Evolutionary conservation across 2,888 invertebrate genomes (phyloP).

Genomic region (Slavum lentiscoides): DNA sequence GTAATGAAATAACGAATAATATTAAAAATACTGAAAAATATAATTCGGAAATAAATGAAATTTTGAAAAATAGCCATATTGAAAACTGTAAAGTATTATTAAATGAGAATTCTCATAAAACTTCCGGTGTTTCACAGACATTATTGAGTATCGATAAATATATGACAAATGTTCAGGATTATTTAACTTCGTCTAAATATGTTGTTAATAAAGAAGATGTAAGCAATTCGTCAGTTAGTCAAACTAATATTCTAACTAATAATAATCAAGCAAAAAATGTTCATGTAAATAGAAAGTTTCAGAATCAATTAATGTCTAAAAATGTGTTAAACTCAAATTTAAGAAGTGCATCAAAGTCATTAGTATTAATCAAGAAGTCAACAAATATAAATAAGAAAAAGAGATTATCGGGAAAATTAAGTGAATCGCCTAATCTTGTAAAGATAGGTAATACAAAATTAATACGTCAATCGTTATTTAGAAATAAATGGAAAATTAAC

Average conservation of each 20-base stretch:
- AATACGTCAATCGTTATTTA: constrained; percentile 37
- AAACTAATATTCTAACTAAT: constrained; percentile 2
- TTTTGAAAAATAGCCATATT: constrained; percentile 24
- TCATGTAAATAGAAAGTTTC: constrained; percentile 49
- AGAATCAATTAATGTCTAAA: constrained; percentile 24
- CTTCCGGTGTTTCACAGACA: constrained; percentile 14
- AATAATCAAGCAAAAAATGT: constrained; percentile 35
- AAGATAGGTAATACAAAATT: constrained; percentile 45
- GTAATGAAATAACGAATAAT: background rate
- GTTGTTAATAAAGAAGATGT: constrained; percentile 23
- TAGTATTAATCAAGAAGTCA: constrained; percentile 10
- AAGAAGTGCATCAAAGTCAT: constrained; percentile 16
- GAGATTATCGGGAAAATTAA: constrained; percentile 19
- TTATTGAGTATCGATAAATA: constrained; percentile 39
- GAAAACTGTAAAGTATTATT: background rate
- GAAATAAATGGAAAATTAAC: constrained; percentile 37
- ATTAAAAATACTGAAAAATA: constrained; percentile 6
- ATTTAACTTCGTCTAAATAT: constrained; percentile 30
- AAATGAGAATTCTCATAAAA: constrained; percentile 1
- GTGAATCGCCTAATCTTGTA: constrained; percentile 15
- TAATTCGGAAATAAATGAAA: constrained; percentile 33
- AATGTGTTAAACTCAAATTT: constrained; percentile 2
- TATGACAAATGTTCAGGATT: constrained; percentile 24
- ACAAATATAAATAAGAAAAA: constrained; percentile 27
- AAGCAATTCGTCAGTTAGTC: background rate